Conservation (phyloP, 2,888 invertebrate species). For the Stratiomys singularior region DNA sequence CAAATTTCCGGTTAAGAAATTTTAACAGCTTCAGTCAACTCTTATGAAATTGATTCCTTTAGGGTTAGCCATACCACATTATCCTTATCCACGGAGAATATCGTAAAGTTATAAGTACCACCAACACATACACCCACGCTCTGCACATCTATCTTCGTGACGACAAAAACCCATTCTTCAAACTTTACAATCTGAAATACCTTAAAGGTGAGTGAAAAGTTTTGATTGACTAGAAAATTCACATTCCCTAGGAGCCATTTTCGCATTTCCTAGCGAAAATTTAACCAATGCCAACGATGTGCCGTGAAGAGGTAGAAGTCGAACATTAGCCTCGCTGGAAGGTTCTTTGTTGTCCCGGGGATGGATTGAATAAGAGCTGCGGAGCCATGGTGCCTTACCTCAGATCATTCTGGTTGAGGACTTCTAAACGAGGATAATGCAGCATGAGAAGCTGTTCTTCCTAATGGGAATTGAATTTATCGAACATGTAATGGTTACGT, state of each 20-base stretch:
- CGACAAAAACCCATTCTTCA: not conserved
- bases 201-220: slow-evolving; percentile 42
- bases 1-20: too few relatives aligned
- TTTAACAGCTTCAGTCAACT: too few relatives aligned
- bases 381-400: not conserved
- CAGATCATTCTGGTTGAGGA: not conserved
- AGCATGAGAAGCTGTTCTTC: not conserved
- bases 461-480: not conserved
- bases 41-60: too few relatives aligned
- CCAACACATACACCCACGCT: too few relatives aligned
- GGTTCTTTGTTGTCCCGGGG: not conserved
- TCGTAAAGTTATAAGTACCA: too few relatives aligned
- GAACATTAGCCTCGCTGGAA: slow-evolving; percentile 15
- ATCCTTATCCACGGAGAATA: too few relatives aligned
- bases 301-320: not conserved
- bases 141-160: too few relatives aligned
- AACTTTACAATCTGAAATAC: slow-evolving; percentile 4
- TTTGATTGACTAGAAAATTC: slow-evolving; percentile 39
- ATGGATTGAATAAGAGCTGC: not conserved
- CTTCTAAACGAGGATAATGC: not conserved
- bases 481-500: not conserved
- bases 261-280: not conserved
- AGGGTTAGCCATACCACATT: too few relatives aligned
- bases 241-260: slow-evolving; percentile 10
- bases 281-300: not conserved